phyloP scores from a whole-genome alignment of 2,888 invertebrate genomes.

The Lasioglossum figueresi region DNA sequence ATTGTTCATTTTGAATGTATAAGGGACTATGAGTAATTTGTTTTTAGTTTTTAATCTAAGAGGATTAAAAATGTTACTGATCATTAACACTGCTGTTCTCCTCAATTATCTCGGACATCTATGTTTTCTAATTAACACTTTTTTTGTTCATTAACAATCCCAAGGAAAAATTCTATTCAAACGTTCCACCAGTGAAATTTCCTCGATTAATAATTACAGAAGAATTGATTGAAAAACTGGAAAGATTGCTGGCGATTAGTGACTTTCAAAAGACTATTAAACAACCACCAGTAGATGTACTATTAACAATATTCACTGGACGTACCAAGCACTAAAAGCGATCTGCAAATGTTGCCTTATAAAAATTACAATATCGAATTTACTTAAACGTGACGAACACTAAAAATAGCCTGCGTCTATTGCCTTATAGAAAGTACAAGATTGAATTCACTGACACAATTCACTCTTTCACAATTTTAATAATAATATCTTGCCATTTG shows the following conservation, averaged over 20 bases:
- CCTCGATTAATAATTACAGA: neutral
- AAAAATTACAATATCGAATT: no score
- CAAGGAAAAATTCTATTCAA: neutral
- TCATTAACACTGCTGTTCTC: neutral
- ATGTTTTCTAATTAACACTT: neutral
- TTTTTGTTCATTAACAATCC: neutral
- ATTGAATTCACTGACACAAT: no score
- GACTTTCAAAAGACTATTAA: neutral
- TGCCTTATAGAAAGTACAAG: no score
- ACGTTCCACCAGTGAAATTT: neutral
- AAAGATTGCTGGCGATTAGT: neutral
- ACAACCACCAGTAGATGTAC: neutral
- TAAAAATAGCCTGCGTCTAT: neutral
- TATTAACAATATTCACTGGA: neutral
- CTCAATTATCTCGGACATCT: neutral
- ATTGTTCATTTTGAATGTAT: neutral
- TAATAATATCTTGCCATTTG: no score
- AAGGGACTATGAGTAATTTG: neutral
- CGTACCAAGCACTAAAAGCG: no score
- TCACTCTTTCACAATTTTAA: no score
- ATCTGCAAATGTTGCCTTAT: no score
- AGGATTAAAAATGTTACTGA: neutral
- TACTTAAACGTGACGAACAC: neutral
- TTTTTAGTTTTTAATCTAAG: neutral
- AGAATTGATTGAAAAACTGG: neutral